Evolutionary conservation across 1,140 invertebrate species (phyloP).

Genomic region (Scaptomyza montana): DNA sequence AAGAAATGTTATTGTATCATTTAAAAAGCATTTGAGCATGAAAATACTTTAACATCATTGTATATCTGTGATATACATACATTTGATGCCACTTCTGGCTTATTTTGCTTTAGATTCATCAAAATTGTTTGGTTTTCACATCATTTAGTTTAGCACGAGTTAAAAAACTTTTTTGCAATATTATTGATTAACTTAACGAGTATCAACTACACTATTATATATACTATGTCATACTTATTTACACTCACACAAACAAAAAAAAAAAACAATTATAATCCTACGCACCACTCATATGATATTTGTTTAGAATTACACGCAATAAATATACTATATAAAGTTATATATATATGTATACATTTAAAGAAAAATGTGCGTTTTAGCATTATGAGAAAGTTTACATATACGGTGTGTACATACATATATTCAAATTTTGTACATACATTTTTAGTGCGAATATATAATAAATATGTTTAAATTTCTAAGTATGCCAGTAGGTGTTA

Average conservation of each 20-base stretch:
- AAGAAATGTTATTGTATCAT: background rate
- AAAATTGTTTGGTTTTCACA: constrained; percentile 18
- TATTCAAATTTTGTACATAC: constrained; percentile 53
- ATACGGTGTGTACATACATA: constrained; percentile 30
- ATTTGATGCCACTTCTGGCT: constrained; percentile 7
- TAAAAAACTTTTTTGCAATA: constrained; percentile 58
- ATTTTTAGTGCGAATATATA: constrained; percentile 37
- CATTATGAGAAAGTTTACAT: constrained; percentile 40
- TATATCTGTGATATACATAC: constrained; percentile 47
- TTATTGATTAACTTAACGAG: constrained; percentile 52
- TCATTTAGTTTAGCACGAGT: constrained; percentile 31
- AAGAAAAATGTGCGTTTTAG: constrained; percentile 64
- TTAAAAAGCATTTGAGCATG: too few relatives aligned
- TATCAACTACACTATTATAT: constrained; percentile 38
- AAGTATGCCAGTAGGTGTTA: constrained; percentile 60
- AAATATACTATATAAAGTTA: constrained; percentile 12
- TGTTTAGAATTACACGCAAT: constrained; percentile 33
- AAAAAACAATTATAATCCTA: constrained; percentile 9
- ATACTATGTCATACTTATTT: constrained; percentile 37
- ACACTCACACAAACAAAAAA: constrained; percentile 16
- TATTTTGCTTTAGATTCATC: constrained; percentile 11
- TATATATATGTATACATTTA: constrained; percentile 32
- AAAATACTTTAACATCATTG: background rate
- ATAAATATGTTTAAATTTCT: constrained; percentile 29
- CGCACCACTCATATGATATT: constrained; percentile 31